A percentile compares a stretch with the other conserved stretches of the same genome.
phyloP scores from a whole-genome alignment of 2,113 vertebrate species.

The Sciurus niger region DNA sequence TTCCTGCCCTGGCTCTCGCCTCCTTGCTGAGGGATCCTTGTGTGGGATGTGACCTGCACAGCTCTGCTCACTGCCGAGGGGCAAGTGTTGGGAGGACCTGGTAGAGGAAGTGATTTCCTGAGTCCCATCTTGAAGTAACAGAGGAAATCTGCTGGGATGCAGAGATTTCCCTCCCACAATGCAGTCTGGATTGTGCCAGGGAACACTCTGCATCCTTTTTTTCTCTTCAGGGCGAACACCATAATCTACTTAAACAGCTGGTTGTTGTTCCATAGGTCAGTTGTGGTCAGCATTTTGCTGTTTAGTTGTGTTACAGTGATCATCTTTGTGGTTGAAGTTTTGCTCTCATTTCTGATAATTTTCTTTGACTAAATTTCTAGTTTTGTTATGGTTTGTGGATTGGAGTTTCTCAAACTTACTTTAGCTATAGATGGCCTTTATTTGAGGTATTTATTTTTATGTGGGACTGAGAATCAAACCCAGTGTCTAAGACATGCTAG shows the following conservation, averaged over 20 bases:
- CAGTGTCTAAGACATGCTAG: no score
- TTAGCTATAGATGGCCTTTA: no score
- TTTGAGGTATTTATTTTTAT: no score
- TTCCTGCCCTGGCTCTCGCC: background rate
- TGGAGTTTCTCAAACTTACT: constrained; percentile 1
- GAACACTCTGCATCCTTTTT: background rate
- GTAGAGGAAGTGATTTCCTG: background rate
- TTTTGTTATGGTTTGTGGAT: background rate
- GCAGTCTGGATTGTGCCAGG: background rate
- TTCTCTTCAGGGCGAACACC: background rate
- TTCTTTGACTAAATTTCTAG: background rate
- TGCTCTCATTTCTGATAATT: background rate
- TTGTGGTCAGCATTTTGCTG: background rate
- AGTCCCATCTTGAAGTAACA: background rate
- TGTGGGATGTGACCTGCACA: background rate
- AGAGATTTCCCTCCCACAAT: background rate
- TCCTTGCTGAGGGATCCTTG: background rate
- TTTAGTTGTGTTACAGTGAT: background rate
- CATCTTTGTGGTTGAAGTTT: background rate
- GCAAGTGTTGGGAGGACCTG: background rate
- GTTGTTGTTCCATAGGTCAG: background rate
- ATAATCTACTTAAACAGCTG: background rate
- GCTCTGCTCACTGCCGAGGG: background rate
- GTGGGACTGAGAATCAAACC: no score
- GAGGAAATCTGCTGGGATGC: background rate